Evolutionary conservation across 2,797 vertebrate genomes (phyloP), one percentile per base, ranked within the genome.

Genomic region (Threskiornis aethiopicus): DNA sequence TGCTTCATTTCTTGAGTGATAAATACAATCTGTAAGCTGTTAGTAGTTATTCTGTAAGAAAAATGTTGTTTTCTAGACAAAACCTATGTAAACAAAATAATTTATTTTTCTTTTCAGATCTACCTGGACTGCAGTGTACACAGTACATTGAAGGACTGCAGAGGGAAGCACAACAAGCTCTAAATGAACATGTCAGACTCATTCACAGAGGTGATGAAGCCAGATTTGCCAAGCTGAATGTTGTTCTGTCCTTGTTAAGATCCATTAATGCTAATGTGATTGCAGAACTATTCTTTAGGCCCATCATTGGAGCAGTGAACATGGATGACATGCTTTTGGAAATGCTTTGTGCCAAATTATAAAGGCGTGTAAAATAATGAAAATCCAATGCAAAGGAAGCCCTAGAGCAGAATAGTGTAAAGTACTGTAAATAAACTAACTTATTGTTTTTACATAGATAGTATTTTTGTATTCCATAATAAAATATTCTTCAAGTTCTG

Each of bases 261-360:
- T 98, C 99, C 97, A 99, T 99, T 98, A 99, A 98, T 93, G 98
- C 99, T n/a, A 98, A 98, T 66, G 98, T 98, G 92, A 98, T 99
- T 90, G 98, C 98, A 0, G 99, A 99, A 97, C 99, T 99, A 44
- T 99, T 99, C 98, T 99, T 99, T 97, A 99, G 98, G 93, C 99
- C 99, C 39, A 98, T 99, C 97, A 99, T 99, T 88, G 99, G 99
- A 87, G 92, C 98, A 16, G 99, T 99, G 88, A 99, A 99, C 98
- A 99, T 99, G 98, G 99, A 99, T 97, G 99, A 99, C 95, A 99
- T 99, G 98, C 98, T 99, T 90, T 98, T 99, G 98, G 99, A 99
- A 97, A 99, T 99, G 99, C 99, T 99, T 97, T 99, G 99, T 96
- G 98, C 98, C 69, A 99, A 99, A 91, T 94, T 98, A 87, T 98